Evolutionary conservation across 2,888 invertebrate genomes (phyloP).

Genomic region (Tachina lurida): DNA sequence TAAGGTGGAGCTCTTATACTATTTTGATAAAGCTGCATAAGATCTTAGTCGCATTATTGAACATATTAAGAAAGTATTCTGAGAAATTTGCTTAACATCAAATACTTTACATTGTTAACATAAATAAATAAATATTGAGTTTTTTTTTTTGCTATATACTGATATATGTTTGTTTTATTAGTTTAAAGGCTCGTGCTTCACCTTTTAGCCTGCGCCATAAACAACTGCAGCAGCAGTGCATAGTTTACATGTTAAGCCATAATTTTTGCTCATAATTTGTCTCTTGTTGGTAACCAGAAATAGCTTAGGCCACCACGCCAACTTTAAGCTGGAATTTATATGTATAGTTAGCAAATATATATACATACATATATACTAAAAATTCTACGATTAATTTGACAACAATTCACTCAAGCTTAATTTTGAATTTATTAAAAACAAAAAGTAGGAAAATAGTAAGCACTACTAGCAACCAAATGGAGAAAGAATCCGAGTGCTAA

Average conservation of each 20-base stretch:
- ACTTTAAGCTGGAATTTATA: neutral
- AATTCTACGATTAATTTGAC: slow-evolving; percentile 66
- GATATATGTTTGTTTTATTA: slow-evolving; percentile 12
- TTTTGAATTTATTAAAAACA: slow-evolving; percentile 22
- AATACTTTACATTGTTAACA: neutral
- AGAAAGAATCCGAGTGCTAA: slow-evolving; percentile 7
- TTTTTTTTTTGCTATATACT: neutral
- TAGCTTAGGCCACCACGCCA: slow-evolving; percentile 20
- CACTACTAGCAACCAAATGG: neutral
- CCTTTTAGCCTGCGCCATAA: slow-evolving; percentile 60
- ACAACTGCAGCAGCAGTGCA: slow-evolving; percentile 35
- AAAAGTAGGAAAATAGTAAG: slow-evolving; percentile 26
- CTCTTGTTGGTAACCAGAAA: slow-evolving; percentile 24
- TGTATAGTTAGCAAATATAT: neutral
- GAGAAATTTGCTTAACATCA: neutral
- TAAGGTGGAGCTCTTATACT: slow-evolving; percentile 46
- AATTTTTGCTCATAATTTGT: slow-evolving; percentile 66
- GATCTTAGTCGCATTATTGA: slow-evolving; percentile 1
- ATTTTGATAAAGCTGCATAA: neutral
- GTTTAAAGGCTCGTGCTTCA: slow-evolving; percentile 65
- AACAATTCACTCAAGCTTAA: slow-evolving; percentile 67
- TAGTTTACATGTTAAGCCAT: slow-evolving; percentile 62
- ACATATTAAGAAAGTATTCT: slow-evolving; percentile 41
- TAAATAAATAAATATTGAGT: slow-evolving; percentile 1
- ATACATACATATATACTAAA: slow-evolving; percentile 7